Evolutionary conservation across 2,888 invertebrate species (phyloP), one percentile per base, ranked within the genome.

Genomic region (Prostheceraeus crozeri): DNA sequence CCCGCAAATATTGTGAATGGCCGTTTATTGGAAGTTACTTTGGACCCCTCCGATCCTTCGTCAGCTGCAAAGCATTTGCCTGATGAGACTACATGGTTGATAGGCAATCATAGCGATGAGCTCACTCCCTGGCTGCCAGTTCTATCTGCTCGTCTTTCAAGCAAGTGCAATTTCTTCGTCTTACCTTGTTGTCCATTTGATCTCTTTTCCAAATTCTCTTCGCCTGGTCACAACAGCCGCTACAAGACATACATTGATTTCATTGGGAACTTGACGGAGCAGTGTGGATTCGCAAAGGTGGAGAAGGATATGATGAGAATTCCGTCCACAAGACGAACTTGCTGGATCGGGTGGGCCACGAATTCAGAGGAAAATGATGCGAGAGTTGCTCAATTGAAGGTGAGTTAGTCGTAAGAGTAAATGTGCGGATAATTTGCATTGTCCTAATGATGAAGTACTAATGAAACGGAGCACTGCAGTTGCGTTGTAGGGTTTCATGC

Each of bases 31-130:
- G 60, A 62, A 31, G 28, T 14, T 27, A 57, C 60, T 4, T 55
- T 62, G 51, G 60, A 60, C 35, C 60, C 62, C 11, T 35, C 35
- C 14, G 55, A 56, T 27, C 11, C n/a, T n/a, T n/a, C n/a, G n/a
- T n/a, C 36, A 36, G 36, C 16, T 19, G 36, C 58, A 30, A 30
- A 36, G n/a, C 23, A 30, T n/a, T 48, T 27, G 45, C 30, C 52
- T 69, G 82, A 84, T 6, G 81, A 84, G n/a, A 81, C 81, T 27
- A 86, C 89, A 70, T 93, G 93, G 91, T 78, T 98, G 54, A 90
- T 98, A 72, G 98, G 96, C 55, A 98, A 98, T 77, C 98, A 98
- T 79, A 91, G 93, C 11, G 98, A 98, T 80, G 96, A 98, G 75
- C 78, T 98, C n/a, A 94, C 96, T 6, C 93, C 94, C 1, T 98